Evolutionary conservation across 2,888 invertebrate species (phyloP), one percentile per base, ranked within the genome.

Genomic region (Micropterix aruncella): DNA sequence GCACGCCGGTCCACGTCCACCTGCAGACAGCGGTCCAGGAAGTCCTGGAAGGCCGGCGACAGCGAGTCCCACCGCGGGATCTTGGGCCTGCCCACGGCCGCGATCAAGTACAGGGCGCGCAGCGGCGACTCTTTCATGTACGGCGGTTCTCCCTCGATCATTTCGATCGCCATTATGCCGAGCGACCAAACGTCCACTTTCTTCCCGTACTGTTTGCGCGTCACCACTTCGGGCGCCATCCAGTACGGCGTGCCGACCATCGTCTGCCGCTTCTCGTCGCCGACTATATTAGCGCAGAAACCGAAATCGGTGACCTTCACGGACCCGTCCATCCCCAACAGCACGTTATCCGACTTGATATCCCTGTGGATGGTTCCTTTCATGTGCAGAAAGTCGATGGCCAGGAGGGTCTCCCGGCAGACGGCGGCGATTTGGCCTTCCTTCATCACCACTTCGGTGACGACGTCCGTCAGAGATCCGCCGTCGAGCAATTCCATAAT

Each of bases 161-260:
- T 71, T 66, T 93, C 93, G 45, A 97, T 92, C 1, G 92, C 91
- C 95, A 97, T 95, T 49, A 97, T 96, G n/a, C 94, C 94, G 45
- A 96, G 70, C 0, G 92, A 92, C 93, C 93, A 92, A 37, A 92
- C 87, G 58, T 93, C 93, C 1, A 93, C 84, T 55, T 91, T 91
- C 57, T 90, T 91, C 7, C 93, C 94, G 54, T 95, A 95, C 54
- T 91, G 87, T 57, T 94, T 92, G 49, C 93, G 74, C 1, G 89
- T 90, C 0, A 91, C 90, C 1, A 92, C 89, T 63, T 93, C 93
- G 0, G 95, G 95, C 0, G 95, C 93, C 95, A 96, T 96, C 96
- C 94, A 94, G 57, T 93, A 95, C 0, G 94, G 94, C 0, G 95
- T 95, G n/a, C 95, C 94, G 1, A 94, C 94, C 90, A 95, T 91